Evolutionary conservation across 2,888 invertebrate species (phyloP), one percentile per base, ranked within the genome.

Genomic region (Ptycholaimellus sp.): DNA sequence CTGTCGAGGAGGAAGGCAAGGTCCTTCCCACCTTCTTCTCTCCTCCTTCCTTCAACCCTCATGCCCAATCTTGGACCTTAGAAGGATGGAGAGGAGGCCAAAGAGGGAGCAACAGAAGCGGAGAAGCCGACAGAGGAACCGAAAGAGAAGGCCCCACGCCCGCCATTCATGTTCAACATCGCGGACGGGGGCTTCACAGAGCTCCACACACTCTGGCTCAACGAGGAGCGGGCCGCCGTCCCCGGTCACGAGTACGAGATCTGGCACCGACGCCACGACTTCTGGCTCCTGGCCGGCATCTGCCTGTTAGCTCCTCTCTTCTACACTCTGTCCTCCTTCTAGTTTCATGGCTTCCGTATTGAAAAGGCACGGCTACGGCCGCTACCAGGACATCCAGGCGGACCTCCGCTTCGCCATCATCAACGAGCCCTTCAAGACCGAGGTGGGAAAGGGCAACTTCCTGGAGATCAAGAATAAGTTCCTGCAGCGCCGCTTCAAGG

Each of bases 391-490:
- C 56, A 93, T 99, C 43, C 90, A 93, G 65, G 87, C 85, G 53
- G 99, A 99, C 59, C 73, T 79, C 33, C 71, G 83, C 33, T 99
- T 90, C 62, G 79, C 83, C 37, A 87, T 99, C 52, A 90, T 99
- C 59, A 96, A 96, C 55, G 96, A 99, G 59, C 96, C 96, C 0
- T 99, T 99, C 66, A 90, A 90, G 63, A 87, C 85, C 77, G 93
- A 93, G 54, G 82, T 85, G 37, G 87, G 87, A 37, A 93, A 93
- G 62, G 90, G 90, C 23, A 93, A 96, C 64, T 96, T 93, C 65
- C 68, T 93, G 44, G 96, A 99, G 66, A 90, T 96, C 53, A 99
- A 99, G 63, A 96, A 93, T 61, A 96, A 99, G 63, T 99, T 99
- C 62, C 66, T 99, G 44, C 96, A 96, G 2, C 70, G 96, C 45